Base-by-base conservation (phyloP, 2,888 invertebrate species). In the Torymus texanus region DNA sequence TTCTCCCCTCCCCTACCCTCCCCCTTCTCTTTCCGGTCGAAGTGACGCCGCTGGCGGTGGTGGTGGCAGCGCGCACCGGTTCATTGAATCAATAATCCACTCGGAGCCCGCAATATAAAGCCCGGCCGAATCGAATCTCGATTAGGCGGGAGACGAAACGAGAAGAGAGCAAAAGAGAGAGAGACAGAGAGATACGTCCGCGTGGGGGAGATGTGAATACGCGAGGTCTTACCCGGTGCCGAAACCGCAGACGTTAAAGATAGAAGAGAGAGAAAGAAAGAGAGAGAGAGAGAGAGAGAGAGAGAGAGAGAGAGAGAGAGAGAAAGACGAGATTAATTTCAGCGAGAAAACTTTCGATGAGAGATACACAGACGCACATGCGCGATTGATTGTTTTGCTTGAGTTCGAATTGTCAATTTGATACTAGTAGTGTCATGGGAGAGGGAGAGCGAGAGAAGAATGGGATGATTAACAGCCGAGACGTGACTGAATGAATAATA, bases 21-120 rank as follows among this genome's bases (percentile, higher is more conserved):
- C 18, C 51, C 59, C 51, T 66, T 58, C 67, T 41, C 68, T 56
- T 62, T 16, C 67, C 76, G 70, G 50, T 68, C 66, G 55, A 62
- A 78, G 68, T 63, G 67, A 74, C 73, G 75, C 71, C 71, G 62
- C 61, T 66, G 65, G 29, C 29, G 29, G 4, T 5, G 5, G 29
- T 3, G 5, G 29, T 51, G 61, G 62, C n/a, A n/a, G n/a, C 66
- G 53, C 74, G 72, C 73, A 66, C 65, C 74, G 81, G 70, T 81
- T 78, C 81, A 81, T 81, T 81, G 78, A 81, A 81, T 81, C 81
- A 77, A 81, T 81, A 81, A 81, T 81, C 79, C 79, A 79, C 79
- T 81, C 66, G 79, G 56, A 63, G 70, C 59, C 59, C 62, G 68
- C 74, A 71, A 63, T 70, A 74, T 73, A 80, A 24, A 74, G 80